Evolutionary conservation across 1,140 invertebrate genomes (phyloP), one percentile per base, ranked within the genome.

Genomic region (Neodiprion virginianus): DNA sequence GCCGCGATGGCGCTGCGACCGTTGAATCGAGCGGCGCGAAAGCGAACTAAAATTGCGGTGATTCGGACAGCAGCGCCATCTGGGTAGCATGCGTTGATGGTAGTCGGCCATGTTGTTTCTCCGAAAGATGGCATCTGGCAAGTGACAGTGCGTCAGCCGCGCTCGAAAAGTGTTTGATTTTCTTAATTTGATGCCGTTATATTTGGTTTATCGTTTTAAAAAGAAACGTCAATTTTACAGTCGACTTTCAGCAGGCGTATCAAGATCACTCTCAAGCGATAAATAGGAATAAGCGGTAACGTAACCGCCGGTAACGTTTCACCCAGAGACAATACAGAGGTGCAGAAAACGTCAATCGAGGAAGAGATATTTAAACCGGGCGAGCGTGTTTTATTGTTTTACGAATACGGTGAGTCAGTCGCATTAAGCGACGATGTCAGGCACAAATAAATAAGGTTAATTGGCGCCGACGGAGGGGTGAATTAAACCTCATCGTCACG

Each of bases 41-140:
- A 8, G 11, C 53, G 53, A 14, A 61, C 53, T 61, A 61, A 61
- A 61, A 12, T 14, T 14, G 53, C 28, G 28, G 5, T 40, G n/a
- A 17, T 61, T 61, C 11, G 53, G 5, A 61, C 7, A 69, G 67
- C 23, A 69, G 23, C 17, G 67, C 67, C 21, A 69, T 23, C 67
- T 69, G 67, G 67, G 12, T 21, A 47, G n/a, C 67, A 69, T 69
- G 14, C 21, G 67, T 11, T 12, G 10, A 7, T 21, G 67, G 11
- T 47, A 47, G 70, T 14, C 70, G 70, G 48, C 70, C 23, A 40
- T 49, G 70, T 17, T 49, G 70, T 50, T 48, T 76, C 74, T 77
- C 40, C 80, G 77, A 84, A 86, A 82, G 79, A 86, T 86, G 85
- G 84, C 85, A 83, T 73, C 80, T 80, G 80, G 77, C 83, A 83